Evolutionary conservation across 2,113 vertebrate genomes (phyloP).

Genomic region (Peucedramus taeniatus): DNA sequence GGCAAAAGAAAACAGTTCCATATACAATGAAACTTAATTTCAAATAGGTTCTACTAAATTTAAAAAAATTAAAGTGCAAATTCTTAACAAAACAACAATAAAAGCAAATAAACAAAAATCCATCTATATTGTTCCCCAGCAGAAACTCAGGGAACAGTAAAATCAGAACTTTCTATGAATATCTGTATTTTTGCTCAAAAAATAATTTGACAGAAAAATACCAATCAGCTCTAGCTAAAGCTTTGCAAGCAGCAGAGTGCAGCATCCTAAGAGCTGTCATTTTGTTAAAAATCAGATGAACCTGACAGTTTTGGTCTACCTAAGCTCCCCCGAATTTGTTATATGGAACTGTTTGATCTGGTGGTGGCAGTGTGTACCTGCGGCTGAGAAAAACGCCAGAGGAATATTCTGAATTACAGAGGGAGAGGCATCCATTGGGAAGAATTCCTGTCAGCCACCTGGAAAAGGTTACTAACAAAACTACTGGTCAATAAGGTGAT

Average conservation of each 20-base stretch:
- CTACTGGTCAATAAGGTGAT: neutral
- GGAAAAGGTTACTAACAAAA: neutral
- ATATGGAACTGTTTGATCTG: conserved; percentile 11
- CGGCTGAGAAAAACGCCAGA: neutral
- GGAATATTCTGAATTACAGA: neutral
- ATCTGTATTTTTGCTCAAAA: neutral
- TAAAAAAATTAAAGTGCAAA: neutral
- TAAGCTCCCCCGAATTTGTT: neutral
- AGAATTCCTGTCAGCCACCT: neutral
- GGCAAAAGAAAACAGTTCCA: neutral
- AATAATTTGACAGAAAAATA: neutral
- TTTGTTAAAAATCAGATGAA: neutral
- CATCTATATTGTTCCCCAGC: neutral
- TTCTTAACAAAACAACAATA: neutral
- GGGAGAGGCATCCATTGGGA: neutral
- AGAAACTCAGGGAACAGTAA: neutral
- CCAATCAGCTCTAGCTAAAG: neutral
- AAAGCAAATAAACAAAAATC: neutral
- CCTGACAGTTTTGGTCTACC: neutral
- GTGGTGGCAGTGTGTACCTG: conserved; percentile 62
- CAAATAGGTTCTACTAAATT: neutral
- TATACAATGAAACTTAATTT: neutral
- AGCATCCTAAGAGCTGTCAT: neutral
- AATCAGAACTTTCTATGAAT: neutral
- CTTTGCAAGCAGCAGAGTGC: neutral